phyloP scores from a whole-genome alignment of 2,888 invertebrate species.

The Cyclophora albipunctata region DNA sequence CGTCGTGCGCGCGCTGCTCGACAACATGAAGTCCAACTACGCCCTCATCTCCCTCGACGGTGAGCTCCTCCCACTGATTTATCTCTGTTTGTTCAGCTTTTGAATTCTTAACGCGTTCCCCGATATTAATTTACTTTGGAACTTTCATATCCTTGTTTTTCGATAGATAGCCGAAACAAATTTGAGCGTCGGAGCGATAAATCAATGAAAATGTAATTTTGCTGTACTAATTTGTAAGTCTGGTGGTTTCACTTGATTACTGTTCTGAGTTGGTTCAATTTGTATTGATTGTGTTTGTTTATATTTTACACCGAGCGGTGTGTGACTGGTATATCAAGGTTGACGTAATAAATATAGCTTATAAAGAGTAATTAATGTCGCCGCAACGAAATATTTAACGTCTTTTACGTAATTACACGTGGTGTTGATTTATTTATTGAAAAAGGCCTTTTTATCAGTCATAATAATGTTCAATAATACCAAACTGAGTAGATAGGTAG shows the following conservation, averaged over 20 bases:
- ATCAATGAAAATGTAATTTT: constrained; percentile 15
- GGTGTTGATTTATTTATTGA: too few species aligned
- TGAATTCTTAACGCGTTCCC: constrained; percentile 7
- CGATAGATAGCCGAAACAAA: constrained; percentile 7
- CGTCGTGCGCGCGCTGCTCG: constrained; percentile 68
- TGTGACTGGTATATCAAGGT: too few species aligned
- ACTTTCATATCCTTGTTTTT: constrained; percentile 12
- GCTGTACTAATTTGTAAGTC: constrained; percentile 9
- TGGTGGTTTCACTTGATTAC: neutral
- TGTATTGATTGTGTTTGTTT: neutral
- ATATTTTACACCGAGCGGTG: too few species aligned
- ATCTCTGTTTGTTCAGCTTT: constrained; percentile 29
- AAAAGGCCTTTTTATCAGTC: too few species aligned
- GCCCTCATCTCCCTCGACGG: constrained; percentile 85
- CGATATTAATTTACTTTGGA: constrained; percentile 11
- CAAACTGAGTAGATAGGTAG: too few species aligned
- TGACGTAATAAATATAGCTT: too few species aligned
- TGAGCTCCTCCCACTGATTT: constrained; percentile 67
- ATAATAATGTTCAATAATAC: too few species aligned
- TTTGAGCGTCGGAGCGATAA: constrained; percentile 8
- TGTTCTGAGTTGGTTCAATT: constrained; percentile 4
- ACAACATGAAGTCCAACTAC: constrained; percentile 81
- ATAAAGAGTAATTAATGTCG: too few species aligned
- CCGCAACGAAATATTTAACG: too few species aligned
- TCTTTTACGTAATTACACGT: too few species aligned